Evolutionary conservation across 2,888 invertebrate species (phyloP).

Genomic region (Colletes collaris): DNA sequence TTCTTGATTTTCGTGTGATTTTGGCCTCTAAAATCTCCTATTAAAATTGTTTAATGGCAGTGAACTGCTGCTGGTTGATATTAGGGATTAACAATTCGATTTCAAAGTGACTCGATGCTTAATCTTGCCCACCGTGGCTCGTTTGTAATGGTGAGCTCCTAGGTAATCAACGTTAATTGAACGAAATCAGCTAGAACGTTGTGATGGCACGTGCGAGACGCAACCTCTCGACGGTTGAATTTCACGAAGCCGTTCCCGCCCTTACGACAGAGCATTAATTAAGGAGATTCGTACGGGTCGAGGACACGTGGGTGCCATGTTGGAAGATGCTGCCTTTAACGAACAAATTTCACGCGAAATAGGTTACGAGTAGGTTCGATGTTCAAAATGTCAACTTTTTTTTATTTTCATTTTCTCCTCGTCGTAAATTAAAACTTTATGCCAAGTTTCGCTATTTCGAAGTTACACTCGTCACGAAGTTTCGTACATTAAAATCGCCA

Average conservation of each 20-base stretch:
- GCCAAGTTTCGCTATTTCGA: too few relatives aligned
- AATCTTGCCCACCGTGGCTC: slow-evolving; percentile 24
- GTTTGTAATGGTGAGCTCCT: slow-evolving; percentile 16
- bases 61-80: background rate
- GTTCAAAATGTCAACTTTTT: too few relatives aligned
- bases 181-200: slow-evolving; percentile 50
- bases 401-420: too few relatives aligned
- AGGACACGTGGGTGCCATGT: slow-evolving; percentile 37
- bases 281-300: slow-evolving; percentile 46
- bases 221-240: slow-evolving; percentile 33
- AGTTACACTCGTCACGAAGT: too few relatives aligned
- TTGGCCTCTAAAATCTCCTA: too few relatives aligned
- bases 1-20: too few relatives aligned
- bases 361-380: slow-evolving; percentile 15
- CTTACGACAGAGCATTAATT: slow-evolving; percentile 57
- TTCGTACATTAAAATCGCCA: too few relatives aligned
- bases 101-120: slow-evolving; percentile 10
- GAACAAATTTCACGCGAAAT: slow-evolving; percentile 28
- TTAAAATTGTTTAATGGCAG: too few relatives aligned
- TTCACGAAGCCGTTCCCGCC: slow-evolving; percentile 22
- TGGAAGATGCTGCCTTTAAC: background rate
- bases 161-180: slow-evolving; percentile 47
- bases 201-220: slow-evolving; percentile 45
- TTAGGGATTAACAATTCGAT: slow-evolving; percentile 17
- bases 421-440: too few relatives aligned